A percentile compares a stretch with the other conserved stretches of the same genome.
These are phyloP conservation scores for Drosophila lowei DNA, from an alignment of 1,140 invertebrate species.

Conservation along the genomic window DNA sequence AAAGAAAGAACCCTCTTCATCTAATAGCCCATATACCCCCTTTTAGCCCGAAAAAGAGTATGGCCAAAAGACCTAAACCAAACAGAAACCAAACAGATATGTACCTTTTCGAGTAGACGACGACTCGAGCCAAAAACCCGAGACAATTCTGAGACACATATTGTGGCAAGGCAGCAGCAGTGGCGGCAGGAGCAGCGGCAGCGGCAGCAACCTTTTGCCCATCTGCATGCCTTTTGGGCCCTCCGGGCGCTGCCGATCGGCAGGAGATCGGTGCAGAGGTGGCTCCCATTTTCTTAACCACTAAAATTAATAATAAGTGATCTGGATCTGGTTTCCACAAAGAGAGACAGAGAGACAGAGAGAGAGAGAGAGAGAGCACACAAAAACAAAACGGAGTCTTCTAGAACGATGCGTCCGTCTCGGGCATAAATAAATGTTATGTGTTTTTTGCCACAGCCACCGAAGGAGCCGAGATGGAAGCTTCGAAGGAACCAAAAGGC, in stretches of 20 bases:
- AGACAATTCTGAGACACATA: slow-evolving; percentile 21
- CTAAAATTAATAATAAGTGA: slow-evolving; percentile 83
- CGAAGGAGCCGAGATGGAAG: slow-evolving; percentile 52
- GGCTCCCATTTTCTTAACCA: slow-evolving; percentile 80
- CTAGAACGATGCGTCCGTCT: slow-evolving; percentile 44
- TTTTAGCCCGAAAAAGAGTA: no score
- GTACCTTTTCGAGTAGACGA: slow-evolving; percentile 21
- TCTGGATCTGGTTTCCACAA: slow-evolving; percentile 75
- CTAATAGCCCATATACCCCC: no score
- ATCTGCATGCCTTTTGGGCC: slow-evolving; percentile 73
- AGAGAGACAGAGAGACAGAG: no score
- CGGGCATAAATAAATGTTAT: slow-evolving; percentile 80
- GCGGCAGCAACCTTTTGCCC: slow-evolving; percentile 67
- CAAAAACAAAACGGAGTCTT: slow-evolving; percentile 38
- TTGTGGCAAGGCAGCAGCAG: slow-evolving; percentile 43
- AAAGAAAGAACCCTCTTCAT: no score
- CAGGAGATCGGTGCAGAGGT: slow-evolving; percentile 39
- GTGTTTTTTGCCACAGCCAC: slow-evolving; percentile 76
- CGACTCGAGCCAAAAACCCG: slow-evolving; percentile 39
- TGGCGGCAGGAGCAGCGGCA: no score
- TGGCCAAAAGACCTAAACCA: slow-evolving; percentile 1
- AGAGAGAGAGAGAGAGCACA: neutral
- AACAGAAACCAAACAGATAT: slow-evolving; percentile 3
- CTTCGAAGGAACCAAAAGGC: slow-evolving; percentile 20
- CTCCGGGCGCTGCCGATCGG: slow-evolving; percentile 73